Evolutionary conservation across 2,888 invertebrate species (phyloP), one percentile per base, ranked within the genome.

Genomic region (Selenia dentaria): DNA sequence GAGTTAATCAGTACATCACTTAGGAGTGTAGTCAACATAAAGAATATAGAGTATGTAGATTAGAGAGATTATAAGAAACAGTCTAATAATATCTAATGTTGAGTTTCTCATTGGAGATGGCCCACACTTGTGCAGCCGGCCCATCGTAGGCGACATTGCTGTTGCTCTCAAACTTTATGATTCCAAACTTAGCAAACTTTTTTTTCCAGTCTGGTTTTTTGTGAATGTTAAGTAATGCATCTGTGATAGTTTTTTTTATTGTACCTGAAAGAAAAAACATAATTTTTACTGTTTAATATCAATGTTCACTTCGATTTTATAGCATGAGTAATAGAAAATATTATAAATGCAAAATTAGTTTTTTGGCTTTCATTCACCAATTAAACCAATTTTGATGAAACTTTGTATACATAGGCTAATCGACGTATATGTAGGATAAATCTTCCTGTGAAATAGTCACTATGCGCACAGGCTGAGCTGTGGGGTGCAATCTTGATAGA

Each of bases 81-180:
- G 51, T 64, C 91, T 90, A 92, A 86, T 92, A 92, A 88, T 92
- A 92, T 67, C 88, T 76, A 76, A 91, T 64, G 69, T 86, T 89
- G 83, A 92, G 82, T 72, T 84, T 87, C 66, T 85, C 84, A 58
- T 75, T 78, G 67, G 84, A 78, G 79, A 80, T 76, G 79, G 86
- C 70, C 79, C 91, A 81, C 85, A 87, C 70, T 73, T 91, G 90
- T 83, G 90, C 85, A 84, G 83, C 69, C 75, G 83, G 70, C 81
- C 87, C 83, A 75, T 88, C 68, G 64, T 92, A 92, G 67, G 80
- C 72, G 74, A 75, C 84, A 81, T 83, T 67, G 50, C 74, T 78
- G 62, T 92, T 92, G 12, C 42, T 60, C 2, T 69, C 83, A 64
- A 91, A 92, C 56, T 88, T 90, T 31, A 87, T 76, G 18, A 92